These are phyloP conservation scores for Phaedon cochleariae DNA, from an alignment of 2,888 invertebrate genomes.

Conservation along the genomic window DNA sequence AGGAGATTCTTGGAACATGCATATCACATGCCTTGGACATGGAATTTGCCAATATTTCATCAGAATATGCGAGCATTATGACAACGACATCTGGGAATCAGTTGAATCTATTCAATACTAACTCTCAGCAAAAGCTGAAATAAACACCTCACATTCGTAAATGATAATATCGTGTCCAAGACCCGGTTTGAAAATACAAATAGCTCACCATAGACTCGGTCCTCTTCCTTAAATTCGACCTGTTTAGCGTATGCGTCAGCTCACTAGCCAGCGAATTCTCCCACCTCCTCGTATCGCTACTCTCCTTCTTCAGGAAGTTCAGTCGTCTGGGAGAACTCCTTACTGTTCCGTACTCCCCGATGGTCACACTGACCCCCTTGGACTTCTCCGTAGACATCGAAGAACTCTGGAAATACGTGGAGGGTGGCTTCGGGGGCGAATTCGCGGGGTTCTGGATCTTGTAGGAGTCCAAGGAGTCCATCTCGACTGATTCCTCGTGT, in stretches of 20 bases:
- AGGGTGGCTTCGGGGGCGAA: constrained; percentile 72
- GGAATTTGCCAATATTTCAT: too few species aligned
- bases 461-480: constrained; percentile 80
- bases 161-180: background rate
- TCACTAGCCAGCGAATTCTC: constrained; percentile 72
- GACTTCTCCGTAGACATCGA: constrained; percentile 57
- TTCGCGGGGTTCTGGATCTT: constrained; percentile 72
- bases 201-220: constrained; percentile 71
- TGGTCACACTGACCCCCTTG: constrained; percentile 73
- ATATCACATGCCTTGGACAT: too few species aligned
- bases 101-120: too few species aligned
- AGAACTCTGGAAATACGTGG: constrained; percentile 75
- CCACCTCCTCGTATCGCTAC: constrained; percentile 22
- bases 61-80: too few species aligned
- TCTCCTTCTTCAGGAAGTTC: constrained; percentile 69
- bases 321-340: constrained; percentile 75
- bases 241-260: constrained; percentile 76
- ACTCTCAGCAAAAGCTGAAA: too few species aligned
- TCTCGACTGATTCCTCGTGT: constrained; percentile 70
- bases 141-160: too few species aligned
- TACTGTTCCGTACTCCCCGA: constrained; percentile 72
- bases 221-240: constrained; percentile 79
- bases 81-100: too few species aligned
- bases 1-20: too few species aligned
- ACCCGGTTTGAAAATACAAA: background rate